phyloP scores from a whole-genome alignment of 2,797 vertebrate genomes.

The Tadarida brasiliensis region DNA sequence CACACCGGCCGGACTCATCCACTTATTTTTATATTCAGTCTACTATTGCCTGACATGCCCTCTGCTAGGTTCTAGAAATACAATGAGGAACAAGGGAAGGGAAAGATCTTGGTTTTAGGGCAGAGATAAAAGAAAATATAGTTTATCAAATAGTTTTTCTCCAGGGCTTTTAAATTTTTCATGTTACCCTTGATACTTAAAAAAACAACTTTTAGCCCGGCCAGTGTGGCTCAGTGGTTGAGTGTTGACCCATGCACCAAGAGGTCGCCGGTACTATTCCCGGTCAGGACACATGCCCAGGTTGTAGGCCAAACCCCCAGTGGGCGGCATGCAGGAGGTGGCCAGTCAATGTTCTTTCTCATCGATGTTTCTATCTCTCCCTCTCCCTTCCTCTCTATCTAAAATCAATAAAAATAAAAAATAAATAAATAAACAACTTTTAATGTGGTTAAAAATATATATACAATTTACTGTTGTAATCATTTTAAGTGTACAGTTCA shows the following conservation, averaged over 20 bases:
- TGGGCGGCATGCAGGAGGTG: too few species aligned
- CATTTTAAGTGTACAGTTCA: not conserved
- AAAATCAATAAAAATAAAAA: too few species aligned
- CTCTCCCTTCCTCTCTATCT: too few species aligned
- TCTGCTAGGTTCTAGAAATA: not conserved
- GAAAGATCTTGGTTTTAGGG: not conserved
- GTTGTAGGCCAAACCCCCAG: too few species aligned
- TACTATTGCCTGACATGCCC: not conserved
- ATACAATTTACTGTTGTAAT: not conserved
- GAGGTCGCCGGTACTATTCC: too few species aligned
- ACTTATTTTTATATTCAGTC: not conserved
- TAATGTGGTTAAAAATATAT: not conserved
- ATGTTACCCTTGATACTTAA: not conserved
- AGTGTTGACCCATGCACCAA: too few species aligned
- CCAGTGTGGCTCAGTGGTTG: too few species aligned
- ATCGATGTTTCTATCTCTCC: too few species aligned
- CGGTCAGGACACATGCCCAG: too few species aligned
- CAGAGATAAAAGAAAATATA: not conserved
- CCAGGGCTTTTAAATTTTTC: not conserved
- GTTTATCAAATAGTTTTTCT: conserved; percentile 1
- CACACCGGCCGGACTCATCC: not conserved
- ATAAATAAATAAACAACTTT: not conserved
- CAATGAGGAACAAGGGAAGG: not conserved
- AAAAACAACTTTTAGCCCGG: not conserved
- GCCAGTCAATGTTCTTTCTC: too few species aligned